Evolutionary conservation across 2,797 vertebrate species (phyloP), one percentile per base, ranked within the genome.

Genomic region (Bucorvus abyssinicus): DNA sequence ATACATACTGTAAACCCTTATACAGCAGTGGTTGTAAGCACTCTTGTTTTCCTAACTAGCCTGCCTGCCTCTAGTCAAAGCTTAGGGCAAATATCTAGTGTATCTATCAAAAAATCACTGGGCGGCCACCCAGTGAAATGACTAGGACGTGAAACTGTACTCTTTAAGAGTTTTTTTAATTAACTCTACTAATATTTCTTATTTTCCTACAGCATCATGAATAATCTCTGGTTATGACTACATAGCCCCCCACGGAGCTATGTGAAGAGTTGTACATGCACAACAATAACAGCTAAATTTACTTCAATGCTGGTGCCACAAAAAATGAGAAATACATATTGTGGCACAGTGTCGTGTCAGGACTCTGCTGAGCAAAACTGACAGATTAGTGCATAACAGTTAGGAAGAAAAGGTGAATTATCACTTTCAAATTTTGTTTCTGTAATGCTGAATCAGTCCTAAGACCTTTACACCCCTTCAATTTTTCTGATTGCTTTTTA

Each of bases 161-260:
- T 26, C 49, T 78, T 82, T 40, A 67, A 67, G 20, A 55, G 7
- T 76, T 83, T 86, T 20, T 1, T 92, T 93, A 86, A 73, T 73
- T 91, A 93, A 70, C 34, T 82, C 34, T 88, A 20, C 52, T 94
- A 61, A 36, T 91, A 87, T 80, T 67, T 53, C n/a, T 93, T 93
- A 38, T 79, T 95, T 86, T 83, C 68, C 16, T 81, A 52, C 14
- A 93, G 16, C 13, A 55, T 71, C 59, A 64, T 81, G 50, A 70
- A 77, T 90, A 49, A 74, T 80, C 17, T 87, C 24, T 73, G 34
- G 14, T 90, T 92, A 55, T 78, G 80, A 73, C 70, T 93, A 40
- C 40, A 70, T 44, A 77, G 6, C 14, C 93, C 44, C 47, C n/a
- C 57, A 55, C 2, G 23, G 78, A 87, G 61, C 45, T 60, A 4